Base-by-base conservation (phyloP, 2,888 invertebrate genomes). In the Ormyrus nitidulus region DNA sequence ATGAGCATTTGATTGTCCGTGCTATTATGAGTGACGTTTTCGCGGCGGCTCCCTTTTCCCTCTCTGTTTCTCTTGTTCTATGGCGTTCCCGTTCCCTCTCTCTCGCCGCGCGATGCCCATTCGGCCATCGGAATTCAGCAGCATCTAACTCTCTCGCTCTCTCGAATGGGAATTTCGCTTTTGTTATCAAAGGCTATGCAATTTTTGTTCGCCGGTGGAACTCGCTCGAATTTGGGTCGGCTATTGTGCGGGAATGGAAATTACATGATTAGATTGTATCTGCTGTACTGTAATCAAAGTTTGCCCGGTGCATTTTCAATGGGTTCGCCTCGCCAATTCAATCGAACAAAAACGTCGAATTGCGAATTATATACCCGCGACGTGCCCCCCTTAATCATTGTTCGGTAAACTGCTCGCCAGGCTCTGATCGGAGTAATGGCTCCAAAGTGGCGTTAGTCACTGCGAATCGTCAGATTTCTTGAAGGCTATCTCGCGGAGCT, bases 1-100 rank as follows among this genome's bases (percentile, higher is more conserved):
- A 83, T 87, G 86, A 88, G 85, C 87, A 88, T 89, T 90, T 89
- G 89, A 89, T 90, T 88, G 89, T 84, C 87, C 90, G 88, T 89
- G 89, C 85, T 87, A 89, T 87, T 88, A 86, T 87, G 87, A 87
- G 85, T 86, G 87, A 86, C 86, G 84, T 86, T 86, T 86, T 86
- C 87, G 85, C 83, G 13, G 44, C 7, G 49, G 51, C 19, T 72
- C 66, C n/a, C 68, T 49, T 34, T 34, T 68, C 68, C 34, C 76
- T 70, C 54, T 19, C 69, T 68, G 65, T 13, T 53, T 11, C 64
- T 56, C 73, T 65, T 59, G 58, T 59, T 70, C 10, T 64, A 9
- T 13, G 53, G 19, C 34, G 64, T n/a, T 59, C 65, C 66, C 72
- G 56, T 73, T 78, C 51, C 51, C 78, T 44, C 49, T 56, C 49